Evolutionary conservation across 2,113 vertebrate genomes (phyloP).

Genomic region (Sapajus apella): DNA sequence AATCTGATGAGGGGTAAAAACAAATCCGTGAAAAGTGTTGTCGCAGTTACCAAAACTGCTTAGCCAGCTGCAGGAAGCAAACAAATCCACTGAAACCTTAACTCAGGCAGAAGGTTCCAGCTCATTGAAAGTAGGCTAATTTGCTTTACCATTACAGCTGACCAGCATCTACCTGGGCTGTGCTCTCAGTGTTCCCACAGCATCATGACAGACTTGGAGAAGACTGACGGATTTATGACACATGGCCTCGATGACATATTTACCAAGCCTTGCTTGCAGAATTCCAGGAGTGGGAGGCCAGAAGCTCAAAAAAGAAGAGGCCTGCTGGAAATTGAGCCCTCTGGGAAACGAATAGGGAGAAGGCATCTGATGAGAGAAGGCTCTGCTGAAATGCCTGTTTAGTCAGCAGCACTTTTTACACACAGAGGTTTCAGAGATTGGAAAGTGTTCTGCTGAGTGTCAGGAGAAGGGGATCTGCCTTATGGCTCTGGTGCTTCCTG

Average conservation of each 20-base stretch:
- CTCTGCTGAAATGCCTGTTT: background rate
- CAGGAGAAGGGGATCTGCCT: rapidly evolving
- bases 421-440: background rate
- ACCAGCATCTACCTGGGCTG: constrained; percentile 48
- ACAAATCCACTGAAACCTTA: constrained; percentile 44
- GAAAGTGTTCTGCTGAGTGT: rapidly evolving
- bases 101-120: constrained; percentile 63
- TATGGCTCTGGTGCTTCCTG: background rate
- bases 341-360: background rate
- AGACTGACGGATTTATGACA: constrained; percentile 61
- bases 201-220: background rate
- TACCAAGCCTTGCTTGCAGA: background rate
- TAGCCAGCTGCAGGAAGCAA: constrained; percentile 72
- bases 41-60: constrained; percentile 52
- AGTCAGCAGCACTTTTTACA: background rate
- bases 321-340: background rate
- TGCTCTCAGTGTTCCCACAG: background rate
- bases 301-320: background rate
- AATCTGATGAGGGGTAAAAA: background rate
- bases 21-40: constrained; percentile 52
- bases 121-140: constrained; percentile 51
- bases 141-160: constrained; percentile 47
- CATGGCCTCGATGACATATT: constrained; percentile 29
- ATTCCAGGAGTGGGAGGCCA: background rate
- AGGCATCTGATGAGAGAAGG: background rate